Conservation (phyloP, 2,797 vertebrate species). For the Coranthus polyacanthus region DNA sequence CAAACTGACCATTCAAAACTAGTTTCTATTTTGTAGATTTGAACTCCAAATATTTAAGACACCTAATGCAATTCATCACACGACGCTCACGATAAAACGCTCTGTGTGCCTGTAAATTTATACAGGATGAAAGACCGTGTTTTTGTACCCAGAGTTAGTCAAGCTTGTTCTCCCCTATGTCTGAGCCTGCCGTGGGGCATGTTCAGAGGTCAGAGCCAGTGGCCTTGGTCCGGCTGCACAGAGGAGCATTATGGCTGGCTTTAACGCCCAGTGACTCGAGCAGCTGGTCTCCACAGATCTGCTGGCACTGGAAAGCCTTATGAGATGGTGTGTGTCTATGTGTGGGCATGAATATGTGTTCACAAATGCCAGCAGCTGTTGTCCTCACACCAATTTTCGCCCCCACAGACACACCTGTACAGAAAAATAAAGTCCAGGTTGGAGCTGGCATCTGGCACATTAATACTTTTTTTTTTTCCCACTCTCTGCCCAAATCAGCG, state of each 20-base stretch:
- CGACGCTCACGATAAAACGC: not conserved
- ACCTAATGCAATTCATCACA: too few species aligned
- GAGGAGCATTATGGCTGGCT: slow-evolving; percentile 46
- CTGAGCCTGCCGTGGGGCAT: slow-evolving; percentile 36
- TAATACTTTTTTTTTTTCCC: slow-evolving; percentile 27
- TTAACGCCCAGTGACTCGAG: slow-evolving; percentile 44
- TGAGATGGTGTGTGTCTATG: slow-evolving; percentile 33
- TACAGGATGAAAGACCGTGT: not conserved
- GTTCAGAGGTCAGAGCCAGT: slow-evolving; percentile 36
- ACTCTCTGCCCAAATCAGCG: slow-evolving; percentile 52
- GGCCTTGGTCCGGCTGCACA: slow-evolving; percentile 19
- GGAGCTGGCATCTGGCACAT: slow-evolving; percentile 55
- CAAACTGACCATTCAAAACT: too few species aligned
- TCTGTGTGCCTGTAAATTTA: not conserved
- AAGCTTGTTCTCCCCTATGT: not conserved
- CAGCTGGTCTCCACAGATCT: slow-evolving; percentile 60
- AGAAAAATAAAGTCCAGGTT: slow-evolving; percentile 51
- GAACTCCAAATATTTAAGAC: too few species aligned
- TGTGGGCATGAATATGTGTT: slow-evolving; percentile 28
- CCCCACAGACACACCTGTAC: slow-evolving; percentile 47
- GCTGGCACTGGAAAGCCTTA: slow-evolving; percentile 23
- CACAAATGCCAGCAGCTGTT: slow-evolving; percentile 66
- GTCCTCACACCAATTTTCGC: slow-evolving; percentile 37
- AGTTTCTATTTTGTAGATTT: too few species aligned
- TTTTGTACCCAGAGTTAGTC: not conserved